A percentile compares a stretch with the other conserved stretches of the same genome.
phyloP scores from a whole-genome alignment of 35 echinoderm and acorn worm species.

The Lytechinus pictus region DNA sequence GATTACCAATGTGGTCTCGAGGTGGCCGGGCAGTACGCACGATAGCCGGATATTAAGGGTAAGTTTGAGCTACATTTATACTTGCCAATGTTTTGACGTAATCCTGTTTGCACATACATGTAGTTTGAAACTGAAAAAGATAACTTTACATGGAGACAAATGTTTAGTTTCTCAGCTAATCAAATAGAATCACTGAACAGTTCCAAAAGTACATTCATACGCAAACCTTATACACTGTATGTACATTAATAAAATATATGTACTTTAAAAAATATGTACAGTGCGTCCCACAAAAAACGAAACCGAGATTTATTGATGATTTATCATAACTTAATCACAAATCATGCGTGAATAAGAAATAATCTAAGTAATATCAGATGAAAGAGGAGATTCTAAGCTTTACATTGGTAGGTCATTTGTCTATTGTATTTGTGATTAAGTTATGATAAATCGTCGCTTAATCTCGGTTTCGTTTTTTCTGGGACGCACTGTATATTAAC shows the following conservation, averaged over 20 bases:
- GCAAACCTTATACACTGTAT: not conserved
- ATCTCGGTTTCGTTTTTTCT: no score
- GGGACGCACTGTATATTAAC: no score
- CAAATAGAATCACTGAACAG: not conserved
- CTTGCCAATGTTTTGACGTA: not conserved
- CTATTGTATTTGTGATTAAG: no score
- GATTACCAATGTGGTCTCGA: constrained; percentile 63
- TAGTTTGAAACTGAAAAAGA: not conserved
- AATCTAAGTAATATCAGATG: no score
- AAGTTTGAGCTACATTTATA: not conserved
- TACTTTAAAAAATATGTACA: no score
- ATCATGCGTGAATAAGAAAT: no score
- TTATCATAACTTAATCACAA: no score
- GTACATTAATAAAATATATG: not conserved
- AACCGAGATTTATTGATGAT: no score
- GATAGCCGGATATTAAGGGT: constrained; percentile 58
- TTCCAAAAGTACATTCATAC: not conserved
- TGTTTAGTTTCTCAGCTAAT: not conserved
- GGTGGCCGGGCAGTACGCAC: constrained; percentile 59
- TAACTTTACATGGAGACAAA: not conserved
- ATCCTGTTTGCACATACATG: not conserved
- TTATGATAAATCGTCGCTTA: no score
- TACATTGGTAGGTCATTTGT: no score
- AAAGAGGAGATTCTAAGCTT: no score
- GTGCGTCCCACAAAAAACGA: no score